Conservation (phyloP, 2,797 vertebrate genomes). For the Microctenopoma steveboyesi region DNA sequence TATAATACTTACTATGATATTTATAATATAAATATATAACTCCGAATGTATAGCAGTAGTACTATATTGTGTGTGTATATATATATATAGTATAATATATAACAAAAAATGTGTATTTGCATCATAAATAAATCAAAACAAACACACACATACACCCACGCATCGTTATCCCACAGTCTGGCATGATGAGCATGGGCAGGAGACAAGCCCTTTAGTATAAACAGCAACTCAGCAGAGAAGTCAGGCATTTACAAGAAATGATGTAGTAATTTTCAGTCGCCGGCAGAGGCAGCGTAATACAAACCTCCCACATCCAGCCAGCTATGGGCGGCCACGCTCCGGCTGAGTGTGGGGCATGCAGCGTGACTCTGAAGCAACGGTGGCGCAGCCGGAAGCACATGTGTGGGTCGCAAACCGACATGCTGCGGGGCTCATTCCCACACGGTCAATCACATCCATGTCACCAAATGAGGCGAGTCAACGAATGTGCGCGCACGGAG, state of each 20-base stretch:
- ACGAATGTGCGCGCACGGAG: no score
- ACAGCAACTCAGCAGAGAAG: conserved; percentile 40
- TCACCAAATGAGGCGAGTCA: no score
- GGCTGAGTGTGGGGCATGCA: not conserved
- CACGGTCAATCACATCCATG: no score
- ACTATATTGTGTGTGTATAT: no score
- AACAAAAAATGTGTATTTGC: no score
- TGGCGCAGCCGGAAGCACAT: not conserved
- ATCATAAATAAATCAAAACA: not conserved
- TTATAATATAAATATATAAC: no score
- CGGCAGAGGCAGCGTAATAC: conserved; percentile 31
- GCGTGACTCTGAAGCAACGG: not conserved
- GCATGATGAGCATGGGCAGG: conserved; percentile 13
- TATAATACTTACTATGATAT: no score
- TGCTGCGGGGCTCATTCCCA: not conserved
- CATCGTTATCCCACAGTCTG: not conserved
- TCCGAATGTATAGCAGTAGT: no score
- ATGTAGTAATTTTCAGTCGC: conserved; percentile 24
- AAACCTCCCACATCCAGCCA: not conserved
- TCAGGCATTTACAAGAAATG: conserved; percentile 71
- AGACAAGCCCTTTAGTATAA: conserved; percentile 58
- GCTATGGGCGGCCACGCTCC: no score
- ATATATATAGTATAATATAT: no score
- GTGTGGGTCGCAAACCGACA: not conserved
- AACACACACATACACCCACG: not conserved